Evolutionary conservation across 2,797 vertebrate species (phyloP), one percentile per base, ranked within the genome.

Genomic region (Crocidura indochinensis): DNA sequence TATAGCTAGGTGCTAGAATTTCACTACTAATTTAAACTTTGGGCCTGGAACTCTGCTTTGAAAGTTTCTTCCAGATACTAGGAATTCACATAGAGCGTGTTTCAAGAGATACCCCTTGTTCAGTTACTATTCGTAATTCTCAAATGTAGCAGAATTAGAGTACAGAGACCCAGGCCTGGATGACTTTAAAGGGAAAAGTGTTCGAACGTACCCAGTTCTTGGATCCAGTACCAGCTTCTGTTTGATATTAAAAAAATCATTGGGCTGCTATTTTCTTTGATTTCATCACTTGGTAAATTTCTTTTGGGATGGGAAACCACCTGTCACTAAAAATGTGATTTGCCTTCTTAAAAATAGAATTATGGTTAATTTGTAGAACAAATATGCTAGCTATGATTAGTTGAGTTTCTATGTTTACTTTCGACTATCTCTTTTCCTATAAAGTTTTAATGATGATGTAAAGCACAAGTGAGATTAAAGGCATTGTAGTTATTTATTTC

Each of bases 301-400:
- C 65, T 51, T 91, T 74, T 2, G 17, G 27, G 12, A 64, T 44
- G 77, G 84, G 73, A 93, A 90, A 67, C 51, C 47, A 51, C 8
- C 0, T 87, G 76, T 67, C 68, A 47, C 14, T 10, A 80, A 60
- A 69, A 84, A 80, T 89, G 72, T 79, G 65, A 92, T 74, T 69
- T 60, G 29, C 77, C 87, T 88, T 88, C 87, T 89, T 84, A 31
- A 29, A 82, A 87, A 88, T 65, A 77, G 27, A 84, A 67, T 53
- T 80, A 29, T 6, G 12, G 26, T 56, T 85, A 82, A 38, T 81
- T 76, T 85, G 64, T 85, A 76, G 53, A 87, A 74, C 2, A 71
- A 24, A 86, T 93, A 77, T 60, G 38, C 44, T 62, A 82, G 47
- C 78, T 78, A 17, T 74, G 49, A 64, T 71, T 60, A 86, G 11